Conservation (phyloP, 2,888 invertebrate genomes). For the Aspidapion aeneum region DNA sequence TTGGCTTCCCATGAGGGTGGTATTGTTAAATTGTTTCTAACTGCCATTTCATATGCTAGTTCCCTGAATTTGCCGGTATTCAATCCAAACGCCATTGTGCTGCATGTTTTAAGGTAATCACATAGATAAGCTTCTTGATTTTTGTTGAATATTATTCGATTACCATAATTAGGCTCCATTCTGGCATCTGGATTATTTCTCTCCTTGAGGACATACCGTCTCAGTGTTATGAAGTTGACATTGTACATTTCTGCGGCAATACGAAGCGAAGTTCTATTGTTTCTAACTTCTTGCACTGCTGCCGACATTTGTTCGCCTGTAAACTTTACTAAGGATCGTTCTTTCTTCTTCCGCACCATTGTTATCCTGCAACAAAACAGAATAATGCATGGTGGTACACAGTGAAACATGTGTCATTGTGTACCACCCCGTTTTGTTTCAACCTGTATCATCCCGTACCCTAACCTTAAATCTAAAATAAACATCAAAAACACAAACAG, state of each 20-base stretch:
- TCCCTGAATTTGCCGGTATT: conserved; percentile 2
- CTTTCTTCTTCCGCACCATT: conserved; percentile 13
- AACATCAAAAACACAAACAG: too few relatives aligned
- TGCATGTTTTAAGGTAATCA: conserved; percentile 7
- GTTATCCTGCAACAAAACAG: conserved; percentile 7
- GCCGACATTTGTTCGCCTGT: conserved; percentile 13
- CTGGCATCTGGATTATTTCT: conserved; percentile 8
- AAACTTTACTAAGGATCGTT: conserved; percentile 11
- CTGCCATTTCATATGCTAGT: conserved; percentile 8
- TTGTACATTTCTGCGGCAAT: conserved; percentile 9
- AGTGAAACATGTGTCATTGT: conserved; percentile 4
- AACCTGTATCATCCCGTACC: too few relatives aligned
- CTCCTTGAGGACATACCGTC: conserved; percentile 10
- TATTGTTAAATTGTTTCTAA: conserved; percentile 3
- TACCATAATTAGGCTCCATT: conserved; percentile 15
- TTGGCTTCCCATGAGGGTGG: conserved; percentile 4
- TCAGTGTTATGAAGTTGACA: conserved; percentile 11
- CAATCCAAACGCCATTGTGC: conserved; percentile 7
- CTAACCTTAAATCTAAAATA: too few relatives aligned
- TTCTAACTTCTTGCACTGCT: conserved; percentile 11
- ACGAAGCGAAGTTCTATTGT: conserved; percentile 7
- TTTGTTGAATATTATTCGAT: conserved; percentile 11
- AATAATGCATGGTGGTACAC: conserved; percentile 1
- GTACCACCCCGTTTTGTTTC: not conserved
- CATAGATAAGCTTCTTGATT: conserved; percentile 5